Evolutionary conservation across 2,797 vertebrate genomes (phyloP), one percentile per base, ranked within the genome.

Genomic region (Anas bahamensis): DNA sequence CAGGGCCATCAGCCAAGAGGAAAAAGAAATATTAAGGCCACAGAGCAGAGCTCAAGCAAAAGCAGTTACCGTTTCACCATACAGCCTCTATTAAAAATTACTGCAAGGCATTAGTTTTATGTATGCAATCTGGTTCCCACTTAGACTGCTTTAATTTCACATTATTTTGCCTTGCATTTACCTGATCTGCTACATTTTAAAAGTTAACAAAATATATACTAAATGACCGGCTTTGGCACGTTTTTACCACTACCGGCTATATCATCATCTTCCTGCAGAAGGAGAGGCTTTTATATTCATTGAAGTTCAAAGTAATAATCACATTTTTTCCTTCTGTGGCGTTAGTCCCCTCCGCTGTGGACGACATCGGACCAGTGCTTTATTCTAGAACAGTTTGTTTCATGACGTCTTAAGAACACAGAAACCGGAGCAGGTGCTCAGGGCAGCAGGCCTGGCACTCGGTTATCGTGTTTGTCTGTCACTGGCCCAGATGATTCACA

Each of bases 391-490:
- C 7, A 56, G 53, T 17, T 73, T 23, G 22, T n/a, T 73, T 57
- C 4, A 0, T 63, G 66, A 56, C 1, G 0, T 42, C 65, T 41
- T 17, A 28, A 19, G 52, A 73, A 66, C 4, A 0, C 4, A 69
- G 28, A 23, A 79, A 60, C 4, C 0, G 0, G 31, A 11, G 18
- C 37, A 2, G 3, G 42, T 0, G 4, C 39, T 55, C 46, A 13
- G 23, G 60, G 59, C 70, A 41, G 4, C 35, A 46, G 33, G 10
- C 8, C 29, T 5, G 46, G 18, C 12, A 5, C 2, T 29, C 23
- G 2, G 44, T 5, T 16, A 26, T 2, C 19, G 17, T 2, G 0
- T 2, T 18, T 13, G 52, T 8, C 71, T 19, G 29, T 31, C 35
- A 29, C 52, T 39, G 70, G 59, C 50, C 61, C 57, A 14, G 57